Conservation (phyloP, 2,113 vertebrate genomes). For the Apodemus sylvaticus region DNA sequence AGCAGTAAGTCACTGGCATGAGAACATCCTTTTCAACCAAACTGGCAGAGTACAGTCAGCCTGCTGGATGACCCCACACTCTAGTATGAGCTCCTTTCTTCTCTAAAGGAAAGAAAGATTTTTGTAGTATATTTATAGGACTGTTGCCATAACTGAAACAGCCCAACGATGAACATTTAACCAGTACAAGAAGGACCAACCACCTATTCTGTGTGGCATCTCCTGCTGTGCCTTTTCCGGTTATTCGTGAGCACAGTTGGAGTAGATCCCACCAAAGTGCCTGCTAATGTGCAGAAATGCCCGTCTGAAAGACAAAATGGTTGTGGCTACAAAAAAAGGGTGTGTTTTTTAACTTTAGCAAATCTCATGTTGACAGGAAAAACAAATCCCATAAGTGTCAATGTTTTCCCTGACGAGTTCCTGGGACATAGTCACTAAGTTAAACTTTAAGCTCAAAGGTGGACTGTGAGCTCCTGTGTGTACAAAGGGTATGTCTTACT, state of each 20-base stretch:
- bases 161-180: neutral
- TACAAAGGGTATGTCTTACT: slow-evolving; percentile 15
- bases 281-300: neutral
- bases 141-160: neutral
- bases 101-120: slow-evolving; percentile 35
- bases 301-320: neutral
- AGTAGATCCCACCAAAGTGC: neutral
- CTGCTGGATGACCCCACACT: neutral
- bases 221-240: neutral
- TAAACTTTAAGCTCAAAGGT: slow-evolving; percentile 37
- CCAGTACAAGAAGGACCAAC: neutral
- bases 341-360: neutral
- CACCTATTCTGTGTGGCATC: neutral
- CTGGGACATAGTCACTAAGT: slow-evolving; percentile 12
- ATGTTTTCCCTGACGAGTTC: neutral
- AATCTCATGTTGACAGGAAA: slow-evolving; percentile 29
- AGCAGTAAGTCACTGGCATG: neutral
- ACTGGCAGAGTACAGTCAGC: neutral
- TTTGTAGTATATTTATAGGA: slow-evolving; percentile 5
- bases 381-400: neutral
- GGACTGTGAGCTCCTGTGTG: neutral
- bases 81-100: slow-evolving; percentile 23
- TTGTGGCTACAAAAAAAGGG: neutral
- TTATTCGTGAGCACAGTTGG: neutral
- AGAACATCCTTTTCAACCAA: neutral